phyloP scores from a whole-genome alignment of 2,888 invertebrate genomes.

The Erebia aethiops region DNA sequence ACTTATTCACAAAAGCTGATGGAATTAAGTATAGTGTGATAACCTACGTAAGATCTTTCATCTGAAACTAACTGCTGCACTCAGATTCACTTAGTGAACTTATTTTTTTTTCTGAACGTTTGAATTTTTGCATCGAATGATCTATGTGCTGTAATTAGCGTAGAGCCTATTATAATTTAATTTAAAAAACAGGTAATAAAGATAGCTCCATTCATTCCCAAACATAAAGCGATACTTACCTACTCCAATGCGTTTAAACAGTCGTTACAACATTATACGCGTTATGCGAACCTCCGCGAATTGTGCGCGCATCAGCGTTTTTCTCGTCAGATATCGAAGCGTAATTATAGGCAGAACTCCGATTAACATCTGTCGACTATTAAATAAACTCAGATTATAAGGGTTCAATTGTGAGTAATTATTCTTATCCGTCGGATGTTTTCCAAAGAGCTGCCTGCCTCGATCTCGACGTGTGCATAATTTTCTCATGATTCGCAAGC shows the following conservation, averaged over 20 bases:
- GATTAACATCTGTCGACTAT: slow-evolving; percentile 83
- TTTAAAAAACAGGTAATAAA: not conserved
- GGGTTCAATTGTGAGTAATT: slow-evolving; percentile 82
- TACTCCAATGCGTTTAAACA: slow-evolving; percentile 27
- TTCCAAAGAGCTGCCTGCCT: slow-evolving; percentile 71
- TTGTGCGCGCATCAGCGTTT: slow-evolving; percentile 63
- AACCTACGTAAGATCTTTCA: too few species aligned
- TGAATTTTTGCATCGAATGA: too few species aligned
- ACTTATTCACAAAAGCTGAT: too few species aligned
- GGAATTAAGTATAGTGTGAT: too few species aligned
- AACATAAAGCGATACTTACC: not conserved
- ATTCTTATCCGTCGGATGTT: slow-evolving; percentile 82
- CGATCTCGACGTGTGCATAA: slow-evolving; percentile 66
- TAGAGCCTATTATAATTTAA: too few species aligned
- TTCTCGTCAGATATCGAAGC: slow-evolving; percentile 76
- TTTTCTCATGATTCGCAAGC: slow-evolving; percentile 80
- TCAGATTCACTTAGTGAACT: too few species aligned
- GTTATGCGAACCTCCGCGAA: slow-evolving; percentile 53
- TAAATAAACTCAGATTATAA: slow-evolving; percentile 80
- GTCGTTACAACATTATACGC: slow-evolving; percentile 51
- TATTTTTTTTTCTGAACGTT: too few species aligned
- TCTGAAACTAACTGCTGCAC: too few species aligned
- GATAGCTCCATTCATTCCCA: not conserved
- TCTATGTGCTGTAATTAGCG: too few species aligned
- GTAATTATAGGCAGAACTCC: slow-evolving; percentile 76